A percentile compares a stretch with the other conserved stretches of the same genome.
phyloP scores from a whole-genome alignment of 2,888 invertebrate species.

The Thereva nobilitata region DNA sequence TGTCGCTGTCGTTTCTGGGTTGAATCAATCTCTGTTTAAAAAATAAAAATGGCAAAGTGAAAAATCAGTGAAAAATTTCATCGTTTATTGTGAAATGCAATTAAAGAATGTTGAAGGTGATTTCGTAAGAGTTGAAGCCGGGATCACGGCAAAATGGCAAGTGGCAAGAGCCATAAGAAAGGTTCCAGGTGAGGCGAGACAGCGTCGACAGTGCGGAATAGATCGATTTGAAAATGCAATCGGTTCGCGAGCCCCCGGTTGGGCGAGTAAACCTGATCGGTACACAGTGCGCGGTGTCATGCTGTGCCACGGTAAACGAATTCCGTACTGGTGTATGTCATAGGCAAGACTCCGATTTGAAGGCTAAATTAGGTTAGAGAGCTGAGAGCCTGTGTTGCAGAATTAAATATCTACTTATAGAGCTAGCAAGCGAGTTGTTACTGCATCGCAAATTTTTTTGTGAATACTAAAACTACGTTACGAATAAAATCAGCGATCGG shows the following conservation, averaged over 20 bases:
- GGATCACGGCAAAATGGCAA: slow-evolving; percentile 9
- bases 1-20: background rate
- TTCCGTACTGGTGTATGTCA: slow-evolving; percentile 31
- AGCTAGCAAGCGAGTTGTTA: too few relatives aligned
- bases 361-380: slow-evolving; percentile 9
- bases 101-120: slow-evolving; percentile 21
- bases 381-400: too few relatives aligned
- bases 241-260: too few relatives aligned
- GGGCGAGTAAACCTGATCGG: too few relatives aligned
- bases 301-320: slow-evolving; percentile 37
- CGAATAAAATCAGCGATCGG: too few relatives aligned
- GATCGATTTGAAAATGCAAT: too few relatives aligned
- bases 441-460: too few relatives aligned
- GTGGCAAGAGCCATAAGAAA: background rate
- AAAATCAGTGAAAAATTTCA: background rate
- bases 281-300: slow-evolving; percentile 28
- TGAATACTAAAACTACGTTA: too few relatives aligned
- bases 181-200: background rate
- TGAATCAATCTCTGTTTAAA: slow-evolving; percentile 4
- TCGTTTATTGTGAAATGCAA: slow-evolving; percentile 26
- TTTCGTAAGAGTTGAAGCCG: slow-evolving; percentile 18
- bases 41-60: slow-evolving; percentile 11
- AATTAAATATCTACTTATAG: too few relatives aligned
- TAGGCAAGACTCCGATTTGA: slow-evolving; percentile 12
- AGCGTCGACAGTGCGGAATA: too few relatives aligned